phyloP scores from a whole-genome alignment of 2,797 vertebrate species.

The Acropternis orthonyx region DNA sequence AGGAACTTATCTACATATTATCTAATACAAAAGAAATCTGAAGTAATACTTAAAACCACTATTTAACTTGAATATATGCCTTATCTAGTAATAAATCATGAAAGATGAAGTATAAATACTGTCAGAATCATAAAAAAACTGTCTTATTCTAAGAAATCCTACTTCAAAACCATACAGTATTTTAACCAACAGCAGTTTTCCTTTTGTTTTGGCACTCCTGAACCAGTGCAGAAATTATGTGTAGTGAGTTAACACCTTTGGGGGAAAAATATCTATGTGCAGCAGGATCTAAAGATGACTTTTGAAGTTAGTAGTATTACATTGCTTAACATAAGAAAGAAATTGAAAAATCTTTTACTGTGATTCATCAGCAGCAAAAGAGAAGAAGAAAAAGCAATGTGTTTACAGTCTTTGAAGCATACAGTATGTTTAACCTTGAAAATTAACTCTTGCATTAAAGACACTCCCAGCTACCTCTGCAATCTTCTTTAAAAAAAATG shows the following conservation, averaged over 20 bases:
- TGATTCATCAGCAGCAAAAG: conserved; percentile 61
- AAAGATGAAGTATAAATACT: conserved; percentile 71
- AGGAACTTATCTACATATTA: conserved; percentile 29
- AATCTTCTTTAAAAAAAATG: conserved; percentile 68
- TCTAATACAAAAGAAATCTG: not conserved
- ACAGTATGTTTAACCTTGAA: conserved; percentile 55
- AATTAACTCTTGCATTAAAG: conserved; percentile 68
- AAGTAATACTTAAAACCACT: conserved; percentile 54
- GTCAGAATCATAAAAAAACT: conserved; percentile 68
- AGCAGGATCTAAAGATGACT: conserved; percentile 43
- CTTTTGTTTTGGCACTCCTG: conserved; percentile 64
- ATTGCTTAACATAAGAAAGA: conserved; percentile 54
- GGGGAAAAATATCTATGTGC: conserved; percentile 10
- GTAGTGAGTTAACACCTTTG: conserved; percentile 17
- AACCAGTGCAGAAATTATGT: conserved; percentile 49
- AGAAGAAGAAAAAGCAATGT: conserved; percentile 13
- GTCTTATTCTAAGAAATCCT: conserved; percentile 67
- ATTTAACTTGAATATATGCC: conserved; percentile 65
- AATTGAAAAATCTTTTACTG: conserved; percentile 54
- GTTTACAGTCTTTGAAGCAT: conserved; percentile 55
- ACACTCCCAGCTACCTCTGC: conserved; percentile 43
- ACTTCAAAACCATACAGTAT: conserved; percentile 58
- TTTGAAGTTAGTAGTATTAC: conserved; percentile 52
- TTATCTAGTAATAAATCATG: conserved; percentile 64
- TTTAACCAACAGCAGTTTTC: conserved; percentile 12